Conservation (phyloP, 2,797 vertebrate species). For the Labeo calbasu region DNA sequence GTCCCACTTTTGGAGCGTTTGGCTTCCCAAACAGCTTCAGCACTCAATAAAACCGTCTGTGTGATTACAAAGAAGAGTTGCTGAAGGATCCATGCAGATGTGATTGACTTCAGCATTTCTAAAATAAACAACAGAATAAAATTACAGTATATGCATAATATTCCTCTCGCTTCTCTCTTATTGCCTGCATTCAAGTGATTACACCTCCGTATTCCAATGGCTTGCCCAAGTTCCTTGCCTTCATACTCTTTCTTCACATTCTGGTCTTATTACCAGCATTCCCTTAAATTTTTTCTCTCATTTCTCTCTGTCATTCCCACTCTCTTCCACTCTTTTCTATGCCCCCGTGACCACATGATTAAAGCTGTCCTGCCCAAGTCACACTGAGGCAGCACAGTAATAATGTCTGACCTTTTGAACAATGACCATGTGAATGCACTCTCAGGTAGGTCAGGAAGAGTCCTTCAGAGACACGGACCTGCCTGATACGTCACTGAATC, state of each 20-base stretch:
- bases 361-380: constrained; percentile 13
- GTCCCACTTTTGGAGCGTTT: constrained; percentile 12
- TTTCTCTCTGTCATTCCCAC: neutral
- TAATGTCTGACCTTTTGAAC: constrained; percentile 55
- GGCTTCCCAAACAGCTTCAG: neutral
- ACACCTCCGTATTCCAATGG: neutral
- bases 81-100: constrained; percentile 10
- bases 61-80: constrained; percentile 14
- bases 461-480: constrained; percentile 22
- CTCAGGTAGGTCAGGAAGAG: constrained; percentile 30
- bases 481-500: constrained; percentile 7
- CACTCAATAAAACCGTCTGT: constrained; percentile 19
- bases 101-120: constrained; percentile 20
- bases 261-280: neutral
- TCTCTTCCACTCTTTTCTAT: neutral
- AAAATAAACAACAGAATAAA: constrained; percentile 21
- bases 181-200: neutral
- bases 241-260: constrained; percentile 3
- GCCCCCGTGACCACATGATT: neutral
- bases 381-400: constrained; percentile 36
- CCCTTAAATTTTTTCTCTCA: neutral
- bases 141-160: constrained; percentile 17
- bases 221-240: neutral
- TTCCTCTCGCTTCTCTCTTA: neutral
- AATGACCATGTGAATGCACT: constrained; percentile 36